Evolutionary conservation across 1,140 invertebrate species (phyloP), one percentile per base, ranked within the genome.

Genomic region (Cydia amplana): DNA sequence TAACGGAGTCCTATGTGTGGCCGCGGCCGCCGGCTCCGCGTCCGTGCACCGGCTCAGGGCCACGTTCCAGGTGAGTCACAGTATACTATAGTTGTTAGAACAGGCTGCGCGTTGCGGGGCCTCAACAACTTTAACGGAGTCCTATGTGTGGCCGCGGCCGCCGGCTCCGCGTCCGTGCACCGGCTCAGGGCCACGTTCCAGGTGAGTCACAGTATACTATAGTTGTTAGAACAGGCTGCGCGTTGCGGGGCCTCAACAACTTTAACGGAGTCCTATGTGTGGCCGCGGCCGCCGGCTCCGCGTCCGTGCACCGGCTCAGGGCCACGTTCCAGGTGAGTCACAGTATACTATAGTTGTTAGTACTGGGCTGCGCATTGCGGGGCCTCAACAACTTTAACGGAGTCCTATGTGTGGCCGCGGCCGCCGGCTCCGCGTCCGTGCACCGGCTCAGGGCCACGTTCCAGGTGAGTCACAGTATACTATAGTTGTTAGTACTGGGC

Each of bases 251-350:
- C 89, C 75, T 43, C 70, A 3, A 74, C 28, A 14, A 49, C 46
- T 49, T 32, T 0, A 99, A 98, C 93, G 99, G 98, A 2, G 97
- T 99, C 72, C 93, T 99, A 70, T 98, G 98, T 63, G 96, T 99
- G 70, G 96, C 97, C 28, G 97, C 97, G 82, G 98, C 99, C n/a
- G 96, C 99, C 93, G 96, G 95, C 43, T 98, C 97, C n/a, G 98
- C 98, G 36, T 96, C 97, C 74, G 98, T 99, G 16, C 96, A 97
- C 93, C 94, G 99, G 46, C 94, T 99, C 75, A 96, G 97, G 81
- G 95, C 95, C 82, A 99, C 98, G 23, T 97, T 97, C 89, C 95
- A 96, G 93, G 97, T 97, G 95, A 99, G 67, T 98, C 4, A 36
- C 32, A 7, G 32, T 28, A 28, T 28, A 28, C 2, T 28, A 28